phyloP scores from a whole-genome alignment of 2,888 invertebrate genomes.

The Ennomos fuscantarius region DNA sequence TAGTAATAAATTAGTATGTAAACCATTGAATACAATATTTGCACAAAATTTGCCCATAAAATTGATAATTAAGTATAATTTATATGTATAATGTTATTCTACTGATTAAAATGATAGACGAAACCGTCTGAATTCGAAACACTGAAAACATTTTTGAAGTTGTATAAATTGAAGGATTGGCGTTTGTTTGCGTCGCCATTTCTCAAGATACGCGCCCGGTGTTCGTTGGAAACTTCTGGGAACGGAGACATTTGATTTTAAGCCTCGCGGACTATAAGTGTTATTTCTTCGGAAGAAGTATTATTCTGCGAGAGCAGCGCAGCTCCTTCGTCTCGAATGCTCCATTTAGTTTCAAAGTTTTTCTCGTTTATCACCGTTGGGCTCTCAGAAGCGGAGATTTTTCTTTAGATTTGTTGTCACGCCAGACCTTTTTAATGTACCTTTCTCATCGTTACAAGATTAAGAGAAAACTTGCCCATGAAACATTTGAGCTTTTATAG shows the following conservation, averaged over 20 bases:
- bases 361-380: conserved; percentile 86
- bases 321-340: conserved; percentile 83
- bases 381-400: conserved; percentile 84
- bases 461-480: conserved; percentile 72
- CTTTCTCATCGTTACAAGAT: conserved; percentile 81
- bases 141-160: conserved; percentile 22
- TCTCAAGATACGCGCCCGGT: conserved; percentile 61
- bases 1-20: too few relatives aligned
- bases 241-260: conserved; percentile 84
- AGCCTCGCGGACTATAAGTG: conserved; percentile 84
- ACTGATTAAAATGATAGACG: too few relatives aligned
- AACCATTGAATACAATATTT: too few relatives aligned
- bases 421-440: conserved; percentile 86
- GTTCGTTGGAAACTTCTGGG: conserved; percentile 69
- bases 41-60: too few relatives aligned
- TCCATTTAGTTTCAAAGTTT: conserved; percentile 86
- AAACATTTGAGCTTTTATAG: conserved; percentile 39
- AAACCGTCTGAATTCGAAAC: too few relatives aligned
- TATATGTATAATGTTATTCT: too few relatives aligned
- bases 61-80: too few relatives aligned
- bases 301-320: conserved; percentile 83
- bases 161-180: conserved; percentile 35
- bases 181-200: conserved; percentile 54
- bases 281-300: conserved; percentile 84
- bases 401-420: conserved; percentile 86